A percentile compares a stretch with the other conserved stretches of the same genome.
phyloP scores from a whole-genome alignment of 2,888 invertebrate genomes.

The Endotricha flammealis region DNA sequence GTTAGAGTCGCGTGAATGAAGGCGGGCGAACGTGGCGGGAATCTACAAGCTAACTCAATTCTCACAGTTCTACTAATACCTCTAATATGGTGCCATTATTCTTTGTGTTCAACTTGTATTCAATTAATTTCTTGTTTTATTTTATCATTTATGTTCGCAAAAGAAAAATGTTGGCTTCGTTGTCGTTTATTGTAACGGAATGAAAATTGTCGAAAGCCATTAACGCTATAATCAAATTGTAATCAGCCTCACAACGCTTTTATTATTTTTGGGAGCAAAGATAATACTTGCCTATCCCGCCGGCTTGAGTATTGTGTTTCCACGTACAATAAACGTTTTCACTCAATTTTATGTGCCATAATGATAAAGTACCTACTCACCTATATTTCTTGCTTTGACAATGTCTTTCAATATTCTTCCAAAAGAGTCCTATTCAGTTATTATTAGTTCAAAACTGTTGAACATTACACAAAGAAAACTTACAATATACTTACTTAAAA shows the following conservation, averaged over 20 bases:
- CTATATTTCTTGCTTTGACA: background rate
- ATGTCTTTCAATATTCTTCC: background rate
- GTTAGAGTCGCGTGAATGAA: constrained; percentile 74
- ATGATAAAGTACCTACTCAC: background rate
- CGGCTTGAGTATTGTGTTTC: constrained; percentile 6
- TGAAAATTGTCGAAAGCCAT: background rate
- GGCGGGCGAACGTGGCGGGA: constrained; percentile 66
- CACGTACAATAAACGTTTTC: constrained; percentile 12
- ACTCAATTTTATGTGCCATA: constrained; percentile 12
- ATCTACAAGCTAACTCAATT: constrained; percentile 64
- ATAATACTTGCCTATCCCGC: background rate
- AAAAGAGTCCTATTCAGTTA: too few relatives aligned
- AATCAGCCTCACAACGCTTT: constrained; percentile 2
- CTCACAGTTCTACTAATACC: constrained; percentile 38
- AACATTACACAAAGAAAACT: too few relatives aligned
- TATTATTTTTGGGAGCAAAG: constrained; percentile 5
- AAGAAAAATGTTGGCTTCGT: background rate
- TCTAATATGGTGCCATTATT: constrained; percentile 23
- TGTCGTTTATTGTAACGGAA: background rate
- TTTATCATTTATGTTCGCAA: constrained; percentile 1
- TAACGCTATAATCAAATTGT: background rate
- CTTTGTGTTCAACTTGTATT: constrained; percentile 25
- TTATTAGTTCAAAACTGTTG: too few relatives aligned
- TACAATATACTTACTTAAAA: too few relatives aligned
- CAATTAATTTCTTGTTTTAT: constrained; percentile 22